Conservation (phyloP, 2,113 vertebrate genomes). For the Elgaria multicarinata region DNA sequence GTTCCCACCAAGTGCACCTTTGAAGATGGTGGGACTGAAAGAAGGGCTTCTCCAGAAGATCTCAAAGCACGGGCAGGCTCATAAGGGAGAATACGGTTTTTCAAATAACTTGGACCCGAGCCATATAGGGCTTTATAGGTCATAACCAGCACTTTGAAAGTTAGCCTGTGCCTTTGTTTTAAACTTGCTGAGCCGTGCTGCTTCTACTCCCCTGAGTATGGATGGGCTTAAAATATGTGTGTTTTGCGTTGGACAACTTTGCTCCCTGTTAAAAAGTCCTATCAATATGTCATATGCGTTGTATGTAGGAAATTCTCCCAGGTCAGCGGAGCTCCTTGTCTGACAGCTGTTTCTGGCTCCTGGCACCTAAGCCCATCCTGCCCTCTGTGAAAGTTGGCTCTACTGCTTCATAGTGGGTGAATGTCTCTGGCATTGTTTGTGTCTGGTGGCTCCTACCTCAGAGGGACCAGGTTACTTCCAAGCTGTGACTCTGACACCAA, state of each 20-base stretch:
- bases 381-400: not conserved
- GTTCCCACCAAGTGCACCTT: too few species aligned
- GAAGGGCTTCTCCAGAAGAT: too few species aligned
- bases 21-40: too few species aligned
- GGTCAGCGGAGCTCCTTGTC: not conserved
- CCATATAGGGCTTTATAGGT: too few species aligned
- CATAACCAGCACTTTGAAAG: too few species aligned
- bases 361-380: not conserved
- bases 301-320: not conserved
- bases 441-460: too few species aligned
- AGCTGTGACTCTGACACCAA: not conserved
- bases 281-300: not conserved
- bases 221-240: not conserved
- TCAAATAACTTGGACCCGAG: too few species aligned
- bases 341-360: not conserved
- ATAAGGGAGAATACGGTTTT: too few species aligned
- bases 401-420: not conserved
- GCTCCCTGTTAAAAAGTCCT: not conserved
- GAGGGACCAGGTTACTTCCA: not conserved
- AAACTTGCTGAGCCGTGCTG: not conserved
- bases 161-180: conserved; percentile 17
- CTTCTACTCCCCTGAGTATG: not conserved
- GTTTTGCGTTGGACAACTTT: not conserved
- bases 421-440: not conserved
- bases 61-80: too few species aligned